Conservation (phyloP, 2,113 vertebrate species). For the Fregata magnificens region DNA sequence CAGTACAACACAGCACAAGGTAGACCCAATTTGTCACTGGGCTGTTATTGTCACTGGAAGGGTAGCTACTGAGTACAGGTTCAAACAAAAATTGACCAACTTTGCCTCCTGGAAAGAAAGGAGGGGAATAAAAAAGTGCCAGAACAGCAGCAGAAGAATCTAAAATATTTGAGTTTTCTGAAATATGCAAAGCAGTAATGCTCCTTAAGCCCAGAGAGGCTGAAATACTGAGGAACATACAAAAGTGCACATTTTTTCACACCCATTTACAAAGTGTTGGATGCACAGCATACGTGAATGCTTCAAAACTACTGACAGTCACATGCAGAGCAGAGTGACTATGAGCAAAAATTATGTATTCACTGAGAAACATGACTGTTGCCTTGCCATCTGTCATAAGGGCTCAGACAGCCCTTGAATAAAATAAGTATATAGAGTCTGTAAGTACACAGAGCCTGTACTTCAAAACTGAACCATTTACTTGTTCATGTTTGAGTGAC, state of each 20-base stretch:
- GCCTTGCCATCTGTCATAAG: neutral
- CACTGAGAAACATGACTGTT: neutral
- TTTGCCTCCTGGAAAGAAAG: neutral
- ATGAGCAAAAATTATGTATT: neutral
- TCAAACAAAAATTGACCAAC: neutral
- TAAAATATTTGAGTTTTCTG: neutral
- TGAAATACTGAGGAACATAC: neutral
- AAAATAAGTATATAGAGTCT: neutral
- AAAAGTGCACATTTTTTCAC: neutral
- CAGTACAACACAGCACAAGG: neutral
- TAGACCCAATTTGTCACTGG: neutral
- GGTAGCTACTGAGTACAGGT: neutral
- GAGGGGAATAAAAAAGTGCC: neutral
- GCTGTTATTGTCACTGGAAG: neutral
- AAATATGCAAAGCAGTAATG: neutral
- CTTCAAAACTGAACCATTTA: neutral
- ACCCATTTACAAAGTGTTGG: neutral
- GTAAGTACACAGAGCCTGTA: neutral
- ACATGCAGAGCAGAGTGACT: neutral
- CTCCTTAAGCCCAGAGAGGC: neutral
- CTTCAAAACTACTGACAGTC: neutral
- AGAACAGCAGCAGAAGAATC: neutral
- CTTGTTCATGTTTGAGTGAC: neutral
- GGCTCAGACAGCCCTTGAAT: neutral
- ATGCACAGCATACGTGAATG: neutral